Evolutionary conservation across 1,140 invertebrate species (phyloP).

Genomic region (Drosophila lacertosa): DNA sequence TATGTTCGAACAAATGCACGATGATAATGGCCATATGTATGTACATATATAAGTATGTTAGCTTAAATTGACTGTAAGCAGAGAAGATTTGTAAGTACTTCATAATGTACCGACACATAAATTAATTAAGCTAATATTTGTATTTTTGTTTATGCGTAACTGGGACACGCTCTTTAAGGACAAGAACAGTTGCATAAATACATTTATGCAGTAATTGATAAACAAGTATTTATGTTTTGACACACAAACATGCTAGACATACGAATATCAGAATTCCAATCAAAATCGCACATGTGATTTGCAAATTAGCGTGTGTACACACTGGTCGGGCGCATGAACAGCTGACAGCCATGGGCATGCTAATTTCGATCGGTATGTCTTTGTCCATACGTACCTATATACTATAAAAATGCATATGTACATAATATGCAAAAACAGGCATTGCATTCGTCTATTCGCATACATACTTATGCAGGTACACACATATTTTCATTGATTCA

Average conservation of each 20-base stretch:
- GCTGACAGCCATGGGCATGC: constrained; percentile 18
- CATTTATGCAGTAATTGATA: too few species aligned
- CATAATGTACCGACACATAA: not conserved
- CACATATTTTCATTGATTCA: constrained; percentile 26
- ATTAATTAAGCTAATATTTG: constrained; percentile 25
- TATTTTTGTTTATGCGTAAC: not conserved
- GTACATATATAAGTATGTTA: constrained; percentile 9
- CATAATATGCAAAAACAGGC: too few species aligned
- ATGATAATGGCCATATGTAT: too few species aligned
- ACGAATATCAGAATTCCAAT: constrained; percentile 20
- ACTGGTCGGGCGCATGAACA: constrained; percentile 13
- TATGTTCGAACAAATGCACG: too few species aligned
- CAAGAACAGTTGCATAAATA: too few species aligned
- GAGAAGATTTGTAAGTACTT: not conserved
- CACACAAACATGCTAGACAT: constrained; percentile 2
- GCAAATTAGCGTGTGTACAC: constrained; percentile 21
- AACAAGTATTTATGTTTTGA: not conserved
- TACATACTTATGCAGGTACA: not conserved
- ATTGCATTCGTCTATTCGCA: too few species aligned
- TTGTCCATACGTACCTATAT: not conserved
- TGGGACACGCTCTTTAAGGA: too few species aligned
- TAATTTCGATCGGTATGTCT: constrained; percentile 21
- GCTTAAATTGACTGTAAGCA: not conserved
- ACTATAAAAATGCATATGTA: too few species aligned
- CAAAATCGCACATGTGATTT: constrained; percentile 10